phyloP scores from a whole-genome alignment of 2,888 invertebrate species.

The Muschampia plurimacula region DNA sequence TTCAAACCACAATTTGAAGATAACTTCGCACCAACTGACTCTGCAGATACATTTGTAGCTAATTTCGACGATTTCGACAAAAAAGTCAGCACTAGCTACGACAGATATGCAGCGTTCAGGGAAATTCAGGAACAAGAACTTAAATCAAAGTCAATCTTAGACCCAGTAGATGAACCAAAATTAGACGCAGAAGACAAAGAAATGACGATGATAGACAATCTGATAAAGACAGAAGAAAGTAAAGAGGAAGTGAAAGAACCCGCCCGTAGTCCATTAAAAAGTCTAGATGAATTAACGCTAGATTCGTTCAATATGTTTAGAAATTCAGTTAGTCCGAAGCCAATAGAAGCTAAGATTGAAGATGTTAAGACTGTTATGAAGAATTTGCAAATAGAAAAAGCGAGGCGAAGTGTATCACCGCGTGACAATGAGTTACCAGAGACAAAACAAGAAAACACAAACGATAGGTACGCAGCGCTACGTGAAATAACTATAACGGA shows the following conservation, averaged over 20 bases:
- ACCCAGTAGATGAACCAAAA: constrained; percentile 63
- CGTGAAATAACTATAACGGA: constrained; percentile 90
- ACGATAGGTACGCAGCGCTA: constrained; percentile 92
- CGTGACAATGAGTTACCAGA: constrained; percentile 77
- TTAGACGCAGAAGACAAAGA: constrained; percentile 75
- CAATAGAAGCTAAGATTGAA: constrained; percentile 78
- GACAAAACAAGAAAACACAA: constrained; percentile 69
- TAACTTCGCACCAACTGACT: constrained; percentile 81
- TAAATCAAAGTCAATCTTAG: constrained; percentile 76
- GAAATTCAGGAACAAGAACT: constrained; percentile 93
- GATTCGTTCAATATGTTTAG: constrained; percentile 76
- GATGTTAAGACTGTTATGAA: constrained; percentile 81
- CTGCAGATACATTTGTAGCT: constrained; percentile 86
- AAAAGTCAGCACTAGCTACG: constrained; percentile 87
- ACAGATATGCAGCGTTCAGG: constrained; percentile 95
- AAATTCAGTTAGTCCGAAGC: constrained; percentile 78
- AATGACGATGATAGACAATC: constrained; percentile 64
- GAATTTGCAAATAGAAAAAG: constrained; percentile 70
- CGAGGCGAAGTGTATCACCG: constrained; percentile 72
- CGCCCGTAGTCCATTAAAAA: constrained; percentile 71
- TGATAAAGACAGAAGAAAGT: constrained; percentile 63
- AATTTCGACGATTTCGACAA: constrained; percentile 88
- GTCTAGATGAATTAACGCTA: constrained; percentile 72
- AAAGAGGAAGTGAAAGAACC: constrained; percentile 63
- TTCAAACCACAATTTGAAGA: constrained; percentile 88